These are phyloP conservation scores for Pollenia amentaria DNA, from an alignment of 2,888 invertebrate genomes.

Conservation along the genomic window DNA sequence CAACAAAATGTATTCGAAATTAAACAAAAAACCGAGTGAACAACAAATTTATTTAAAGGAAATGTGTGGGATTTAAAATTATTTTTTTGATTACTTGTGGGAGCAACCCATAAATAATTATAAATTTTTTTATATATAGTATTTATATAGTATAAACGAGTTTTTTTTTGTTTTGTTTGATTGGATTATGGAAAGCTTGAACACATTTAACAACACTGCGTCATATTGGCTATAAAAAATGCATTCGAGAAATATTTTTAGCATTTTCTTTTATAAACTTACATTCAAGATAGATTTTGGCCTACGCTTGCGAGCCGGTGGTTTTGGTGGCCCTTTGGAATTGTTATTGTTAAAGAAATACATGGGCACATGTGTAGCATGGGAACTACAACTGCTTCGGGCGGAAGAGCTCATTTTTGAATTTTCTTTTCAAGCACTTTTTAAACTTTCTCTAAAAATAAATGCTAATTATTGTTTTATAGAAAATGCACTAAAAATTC, in stretches of 20 bases:
- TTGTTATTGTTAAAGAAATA: conserved; percentile 55
- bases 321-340: conserved; percentile 80
- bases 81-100: conserved; percentile 25
- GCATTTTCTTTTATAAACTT: conserved; percentile 40
- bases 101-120: not conserved
- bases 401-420: conserved; percentile 82
- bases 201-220: not conserved
- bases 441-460: conserved; percentile 20
- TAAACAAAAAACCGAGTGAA: conserved; percentile 30
- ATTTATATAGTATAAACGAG: not conserved
- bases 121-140: not conserved
- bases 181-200: conserved; percentile 24
- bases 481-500: conserved; percentile 23
- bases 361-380: conserved; percentile 65
- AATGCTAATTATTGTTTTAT: conserved; percentile 34
- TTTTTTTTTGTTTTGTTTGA: not conserved
- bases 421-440: conserved; percentile 15
- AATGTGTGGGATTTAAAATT: conserved; percentile 56
- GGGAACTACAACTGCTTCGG: conserved; percentile 80
- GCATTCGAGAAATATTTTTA: not conserved
- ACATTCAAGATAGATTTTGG: conserved; percentile 79
- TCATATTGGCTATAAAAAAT: not conserved
- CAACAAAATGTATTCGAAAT: conserved; percentile 30
- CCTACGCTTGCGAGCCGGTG: conserved; percentile 82
- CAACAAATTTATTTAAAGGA: conserved; percentile 36